Conservation (phyloP, 2,888 invertebrate genomes). For the Papilio protenor region DNA sequence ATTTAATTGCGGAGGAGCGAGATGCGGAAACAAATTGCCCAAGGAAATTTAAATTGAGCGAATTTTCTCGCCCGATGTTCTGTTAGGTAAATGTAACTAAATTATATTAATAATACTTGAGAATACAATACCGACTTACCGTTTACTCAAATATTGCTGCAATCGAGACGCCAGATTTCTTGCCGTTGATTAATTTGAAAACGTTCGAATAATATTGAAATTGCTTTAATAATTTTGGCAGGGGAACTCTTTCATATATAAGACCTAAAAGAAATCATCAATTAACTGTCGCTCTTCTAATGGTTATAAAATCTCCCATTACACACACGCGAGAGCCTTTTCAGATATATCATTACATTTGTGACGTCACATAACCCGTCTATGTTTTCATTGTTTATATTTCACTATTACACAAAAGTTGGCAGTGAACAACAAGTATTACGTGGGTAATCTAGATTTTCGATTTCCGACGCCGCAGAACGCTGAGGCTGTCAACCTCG, state of each 20-base stretch:
- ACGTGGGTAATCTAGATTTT: constrained; percentile 24
- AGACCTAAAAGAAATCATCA: neutral
- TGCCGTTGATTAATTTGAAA: neutral
- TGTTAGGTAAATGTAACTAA: constrained; percentile 40
- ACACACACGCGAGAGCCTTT: neutral
- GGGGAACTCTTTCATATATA: neutral
- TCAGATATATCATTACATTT: neutral
- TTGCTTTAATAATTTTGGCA: neutral
- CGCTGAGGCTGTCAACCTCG: constrained; percentile 7
- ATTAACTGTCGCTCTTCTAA: neutral
- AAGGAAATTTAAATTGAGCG: constrained; percentile 60
- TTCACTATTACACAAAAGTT: constrained; percentile 5
- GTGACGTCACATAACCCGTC: neutral
- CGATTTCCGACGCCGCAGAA: constrained; percentile 7
- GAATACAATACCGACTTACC: constrained; percentile 1
- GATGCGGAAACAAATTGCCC: constrained; percentile 67
- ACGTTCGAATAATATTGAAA: neutral
- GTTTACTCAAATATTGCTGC: constrained; percentile 13
- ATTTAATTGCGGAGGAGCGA: constrained; percentile 71
- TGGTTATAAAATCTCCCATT: neutral
- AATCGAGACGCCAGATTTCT: neutral
- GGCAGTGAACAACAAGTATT: constrained; percentile 13
- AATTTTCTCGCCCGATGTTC: constrained; percentile 49
- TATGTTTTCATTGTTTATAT: neutral
- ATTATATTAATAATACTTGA: constrained; percentile 30